These are phyloP conservation scores for Lepetodrilus schrolli DNA, from an alignment of 2,888 invertebrate species.

Conservation along the genomic window DNA sequence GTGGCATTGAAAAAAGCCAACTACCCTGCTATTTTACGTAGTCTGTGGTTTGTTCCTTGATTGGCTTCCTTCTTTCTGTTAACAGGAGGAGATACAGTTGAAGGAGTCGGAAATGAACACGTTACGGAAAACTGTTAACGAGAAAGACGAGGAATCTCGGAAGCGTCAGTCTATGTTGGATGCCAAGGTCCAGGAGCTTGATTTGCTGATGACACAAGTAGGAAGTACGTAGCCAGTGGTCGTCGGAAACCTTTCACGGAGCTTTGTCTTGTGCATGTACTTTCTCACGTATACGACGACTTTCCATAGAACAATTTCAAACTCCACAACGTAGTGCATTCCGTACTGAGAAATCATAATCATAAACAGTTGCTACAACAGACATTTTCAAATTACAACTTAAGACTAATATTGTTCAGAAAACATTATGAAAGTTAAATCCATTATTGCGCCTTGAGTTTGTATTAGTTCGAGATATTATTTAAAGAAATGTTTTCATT, in stretches of 20 bases:
- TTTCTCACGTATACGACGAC: too few relatives aligned
- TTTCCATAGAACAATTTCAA: too few relatives aligned
- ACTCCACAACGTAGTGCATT: too few relatives aligned
- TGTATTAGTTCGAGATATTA: too few relatives aligned
- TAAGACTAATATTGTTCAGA: neutral
- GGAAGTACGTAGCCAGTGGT: neutral
- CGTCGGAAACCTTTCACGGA: too few relatives aligned
- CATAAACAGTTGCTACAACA: too few relatives aligned
- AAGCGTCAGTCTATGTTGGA: constrained; percentile 90
- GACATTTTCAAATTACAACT: neutral
- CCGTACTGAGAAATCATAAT: too few relatives aligned
- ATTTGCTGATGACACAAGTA: constrained; percentile 75
- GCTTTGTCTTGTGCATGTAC: too few relatives aligned
- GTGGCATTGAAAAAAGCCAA: too few relatives aligned
- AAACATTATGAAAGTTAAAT: neutral
- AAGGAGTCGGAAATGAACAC: constrained; percentile 88
- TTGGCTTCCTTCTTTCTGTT: neutral
- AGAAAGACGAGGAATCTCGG: constrained; percentile 88
- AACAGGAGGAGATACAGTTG: constrained; percentile 82
- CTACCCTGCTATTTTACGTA: too few relatives aligned
- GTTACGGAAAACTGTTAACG: constrained; percentile 84
- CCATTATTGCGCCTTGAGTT: neutral
- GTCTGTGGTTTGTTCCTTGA: too few relatives aligned
- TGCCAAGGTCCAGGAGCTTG: constrained; percentile 91
- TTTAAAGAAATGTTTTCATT: neutral